These are phyloP conservation scores for Bergia sp. DNA, from an alignment of 92 coral and sea anemone species.

Conservation along the genomic window DNA sequence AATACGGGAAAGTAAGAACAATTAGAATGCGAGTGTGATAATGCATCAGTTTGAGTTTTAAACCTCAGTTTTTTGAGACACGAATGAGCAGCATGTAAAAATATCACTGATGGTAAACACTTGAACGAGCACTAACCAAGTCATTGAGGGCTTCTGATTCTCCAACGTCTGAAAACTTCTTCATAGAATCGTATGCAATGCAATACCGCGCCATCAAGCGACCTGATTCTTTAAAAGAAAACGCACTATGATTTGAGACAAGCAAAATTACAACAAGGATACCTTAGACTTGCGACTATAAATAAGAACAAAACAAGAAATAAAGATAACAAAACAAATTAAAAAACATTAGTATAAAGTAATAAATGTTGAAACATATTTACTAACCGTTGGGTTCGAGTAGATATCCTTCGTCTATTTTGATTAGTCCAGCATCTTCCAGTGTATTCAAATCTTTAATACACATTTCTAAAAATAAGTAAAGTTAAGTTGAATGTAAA, in stretches of 20 bases:
- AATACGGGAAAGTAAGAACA: too few species aligned
- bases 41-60: too few species aligned
- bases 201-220: conserved; percentile 97
- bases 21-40: too few species aligned
- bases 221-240: conserved; percentile 72
- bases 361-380: neutral
- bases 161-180: conserved; percentile 76
- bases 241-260: neutral
- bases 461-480: conserved; percentile 74
- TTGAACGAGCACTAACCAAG: conserved; percentile 63
- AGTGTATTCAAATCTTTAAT: conserved; percentile 85
- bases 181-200: conserved; percentile 93
- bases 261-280: neutral
- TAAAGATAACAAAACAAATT: too few species aligned
- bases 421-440: conserved; percentile 74
- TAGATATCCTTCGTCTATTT: conserved; percentile 97
- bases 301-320: neutral
- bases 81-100: neutral
- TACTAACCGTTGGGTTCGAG: conserved; percentile 86
- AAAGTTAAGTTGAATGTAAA: neutral
- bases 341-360: neutral
- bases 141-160: conserved; percentile 82
- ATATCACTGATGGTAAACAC: neutral
- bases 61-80: too few species aligned
- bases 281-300: neutral